phyloP scores from a whole-genome alignment of 1,140 invertebrate genomes.

The Agrypnia vestita region DNA sequence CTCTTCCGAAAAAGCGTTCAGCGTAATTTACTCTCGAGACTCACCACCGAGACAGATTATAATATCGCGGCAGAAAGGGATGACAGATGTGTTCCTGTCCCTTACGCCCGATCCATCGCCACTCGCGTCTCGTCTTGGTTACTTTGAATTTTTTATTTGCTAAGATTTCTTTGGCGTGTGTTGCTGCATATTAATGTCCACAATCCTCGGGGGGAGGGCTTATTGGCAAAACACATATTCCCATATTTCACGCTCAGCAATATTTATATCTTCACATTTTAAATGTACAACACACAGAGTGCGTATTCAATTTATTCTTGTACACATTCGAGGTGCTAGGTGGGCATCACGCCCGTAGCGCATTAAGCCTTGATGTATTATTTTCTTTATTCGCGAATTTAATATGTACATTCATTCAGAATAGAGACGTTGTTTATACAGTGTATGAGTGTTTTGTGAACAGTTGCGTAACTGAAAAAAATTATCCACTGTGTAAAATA shows the following conservation, averaged over 20 bases:
- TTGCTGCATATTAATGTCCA: conserved; percentile 29
- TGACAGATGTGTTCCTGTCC: conserved; percentile 32
- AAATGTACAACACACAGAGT: too few relatives aligned
- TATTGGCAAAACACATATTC: conserved; percentile 34
- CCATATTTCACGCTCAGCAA: not conserved
- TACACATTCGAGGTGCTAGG: too few relatives aligned
- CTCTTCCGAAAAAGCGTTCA: conserved; percentile 9
- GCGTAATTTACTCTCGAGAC: conserved; percentile 35
- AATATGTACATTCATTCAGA: too few relatives aligned
- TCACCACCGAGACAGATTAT: conserved; percentile 23
- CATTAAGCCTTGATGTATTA: too few relatives aligned
- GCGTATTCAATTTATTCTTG: too few relatives aligned
- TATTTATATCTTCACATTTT: too few relatives aligned
- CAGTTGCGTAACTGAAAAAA: too few relatives aligned
- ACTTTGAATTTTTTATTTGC: conserved; percentile 39
- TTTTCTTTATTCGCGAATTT: too few relatives aligned
- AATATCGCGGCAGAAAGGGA: conserved; percentile 12
- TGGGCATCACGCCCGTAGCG: too few relatives aligned
- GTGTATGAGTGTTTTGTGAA: too few relatives aligned
- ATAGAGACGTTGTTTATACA: too few relatives aligned
- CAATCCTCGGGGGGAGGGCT: not conserved
- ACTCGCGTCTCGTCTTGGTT: not conserved
- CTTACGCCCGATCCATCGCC: conserved; percentile 13
- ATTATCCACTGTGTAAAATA: too few relatives aligned
- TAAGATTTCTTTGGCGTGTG: conserved; percentile 36